phyloP scores from a whole-genome alignment of 2,888 invertebrate genomes.

The Matsumyia berberina region DNA sequence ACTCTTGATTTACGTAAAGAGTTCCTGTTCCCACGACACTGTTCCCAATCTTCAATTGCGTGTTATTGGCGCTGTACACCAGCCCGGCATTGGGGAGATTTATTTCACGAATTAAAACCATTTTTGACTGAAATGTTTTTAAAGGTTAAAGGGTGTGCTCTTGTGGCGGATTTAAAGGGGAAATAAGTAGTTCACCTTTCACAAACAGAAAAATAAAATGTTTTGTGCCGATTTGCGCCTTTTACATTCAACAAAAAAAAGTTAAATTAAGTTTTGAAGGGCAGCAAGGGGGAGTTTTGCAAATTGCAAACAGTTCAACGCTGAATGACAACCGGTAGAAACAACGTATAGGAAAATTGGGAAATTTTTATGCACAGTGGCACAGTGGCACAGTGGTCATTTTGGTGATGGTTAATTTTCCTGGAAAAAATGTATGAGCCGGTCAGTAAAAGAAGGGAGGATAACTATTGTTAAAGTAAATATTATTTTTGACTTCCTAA shows the following conservation, averaged over 20 bases:
- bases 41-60: slow-evolving; percentile 82
- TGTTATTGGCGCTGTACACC: slow-evolving; percentile 81
- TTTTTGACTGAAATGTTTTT: slow-evolving; percentile 65
- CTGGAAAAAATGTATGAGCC: no score
- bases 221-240: slow-evolving; percentile 41
- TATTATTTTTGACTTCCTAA: no score
- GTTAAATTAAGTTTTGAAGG: slow-evolving; percentile 10
- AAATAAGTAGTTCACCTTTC: background rate
- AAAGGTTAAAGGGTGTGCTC: background rate
- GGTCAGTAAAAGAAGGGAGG: no score
- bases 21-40: slow-evolving; percentile 81
- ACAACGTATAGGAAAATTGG: background rate
- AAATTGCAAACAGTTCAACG: slow-evolving; percentile 22
- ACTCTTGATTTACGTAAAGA: slow-evolving; percentile 83
- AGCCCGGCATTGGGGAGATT: slow-evolving; percentile 81
- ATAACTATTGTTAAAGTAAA: no score
- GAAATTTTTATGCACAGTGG: slow-evolving; percentile 17
- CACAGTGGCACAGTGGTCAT: no score
- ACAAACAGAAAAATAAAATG: slow-evolving; percentile 24
- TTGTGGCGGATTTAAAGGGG: background rate
- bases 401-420: background rate
- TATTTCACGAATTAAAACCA: slow-evolving; percentile 82
- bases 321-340: slow-evolving; percentile 36
- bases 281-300: background rate
- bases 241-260: slow-evolving; percentile 41